phyloP scores from a whole-genome alignment of 2,888 invertebrate genomes.

The Marasmarcha lunaedactyla region DNA sequence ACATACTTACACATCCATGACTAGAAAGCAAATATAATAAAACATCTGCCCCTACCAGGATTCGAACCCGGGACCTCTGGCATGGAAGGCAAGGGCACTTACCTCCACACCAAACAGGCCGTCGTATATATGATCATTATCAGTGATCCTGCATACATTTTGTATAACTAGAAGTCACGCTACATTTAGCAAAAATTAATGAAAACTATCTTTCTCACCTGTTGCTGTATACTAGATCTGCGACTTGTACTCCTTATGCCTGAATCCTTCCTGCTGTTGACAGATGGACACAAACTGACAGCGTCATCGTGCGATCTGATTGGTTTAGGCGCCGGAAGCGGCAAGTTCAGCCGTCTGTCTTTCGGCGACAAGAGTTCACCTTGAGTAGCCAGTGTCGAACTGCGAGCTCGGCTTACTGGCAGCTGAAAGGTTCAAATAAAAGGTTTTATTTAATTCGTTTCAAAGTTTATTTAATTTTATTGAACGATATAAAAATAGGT shows the following conservation, averaged over 20 bases:
- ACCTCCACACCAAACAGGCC: too few species aligned
- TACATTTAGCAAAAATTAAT: too few species aligned
- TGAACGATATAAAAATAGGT: neutral
- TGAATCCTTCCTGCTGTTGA: constrained; percentile 88
- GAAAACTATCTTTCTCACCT: too few species aligned
- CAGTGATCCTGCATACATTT: too few species aligned
- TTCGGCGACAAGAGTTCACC: constrained; percentile 42
- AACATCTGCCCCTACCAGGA: too few species aligned
- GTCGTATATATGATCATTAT: too few species aligned
- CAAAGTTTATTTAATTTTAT: too few species aligned
- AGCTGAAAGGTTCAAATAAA: constrained; percentile 34
- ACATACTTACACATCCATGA: too few species aligned
- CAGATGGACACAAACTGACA: constrained; percentile 79
- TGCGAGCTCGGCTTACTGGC: constrained; percentile 58
- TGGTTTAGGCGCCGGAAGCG: constrained; percentile 41
- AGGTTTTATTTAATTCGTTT: neutral
- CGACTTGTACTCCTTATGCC: constrained; percentile 88
- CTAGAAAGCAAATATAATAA: too few species aligned
- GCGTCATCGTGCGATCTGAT: constrained; percentile 68
- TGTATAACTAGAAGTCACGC: too few species aligned
- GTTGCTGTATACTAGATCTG: constrained; percentile 87
- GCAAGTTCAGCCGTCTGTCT: constrained; percentile 53
- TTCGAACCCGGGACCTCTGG: too few species aligned
- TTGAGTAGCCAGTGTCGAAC: constrained; percentile 57
- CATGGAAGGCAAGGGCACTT: too few species aligned